A percentile compares a stretch with the other conserved stretches of the same genome.
Conservation (phyloP, 2,797 vertebrate genomes). For the Manis javanica region DNA sequence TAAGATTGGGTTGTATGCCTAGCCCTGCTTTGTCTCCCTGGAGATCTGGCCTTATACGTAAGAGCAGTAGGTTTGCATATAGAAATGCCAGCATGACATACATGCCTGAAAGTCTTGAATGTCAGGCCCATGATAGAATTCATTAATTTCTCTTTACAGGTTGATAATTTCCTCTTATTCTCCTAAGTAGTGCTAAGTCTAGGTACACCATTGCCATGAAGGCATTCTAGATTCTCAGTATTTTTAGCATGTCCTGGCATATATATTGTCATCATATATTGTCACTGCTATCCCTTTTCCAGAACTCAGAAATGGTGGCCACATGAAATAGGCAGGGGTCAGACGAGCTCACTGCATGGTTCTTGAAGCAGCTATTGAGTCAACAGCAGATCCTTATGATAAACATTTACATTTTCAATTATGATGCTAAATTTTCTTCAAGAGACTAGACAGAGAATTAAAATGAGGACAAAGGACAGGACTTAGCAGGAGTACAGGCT, state of each 20-base stretch:
- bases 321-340: not conserved
- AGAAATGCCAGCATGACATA: constrained; percentile 61
- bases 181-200: constrained; percentile 10
- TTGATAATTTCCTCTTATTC: constrained; percentile 25
- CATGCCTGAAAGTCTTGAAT: constrained; percentile 44
- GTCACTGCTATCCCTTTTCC: not conserved
- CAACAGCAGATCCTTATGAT: not conserved
- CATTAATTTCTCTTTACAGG: constrained; percentile 7
- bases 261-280: not conserved
- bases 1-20: constrained; percentile 33
- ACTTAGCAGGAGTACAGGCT: not conserved
- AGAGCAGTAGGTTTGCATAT: constrained; percentile 62
- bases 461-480: not conserved
- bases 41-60: constrained; percentile 66
- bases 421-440: not conserved
- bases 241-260: not conserved
- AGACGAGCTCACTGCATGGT: not conserved
- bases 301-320: not conserved
- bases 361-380: not conserved
- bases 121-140: constrained; percentile 32
- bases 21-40: constrained; percentile 3
- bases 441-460: not conserved
- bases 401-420: not conserved
- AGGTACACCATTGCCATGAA: not conserved
- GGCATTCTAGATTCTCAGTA: not conserved